These are phyloP conservation scores for Hetaerina titia DNA, from an alignment of 2,888 invertebrate genomes.

Conservation along the genomic window DNA sequence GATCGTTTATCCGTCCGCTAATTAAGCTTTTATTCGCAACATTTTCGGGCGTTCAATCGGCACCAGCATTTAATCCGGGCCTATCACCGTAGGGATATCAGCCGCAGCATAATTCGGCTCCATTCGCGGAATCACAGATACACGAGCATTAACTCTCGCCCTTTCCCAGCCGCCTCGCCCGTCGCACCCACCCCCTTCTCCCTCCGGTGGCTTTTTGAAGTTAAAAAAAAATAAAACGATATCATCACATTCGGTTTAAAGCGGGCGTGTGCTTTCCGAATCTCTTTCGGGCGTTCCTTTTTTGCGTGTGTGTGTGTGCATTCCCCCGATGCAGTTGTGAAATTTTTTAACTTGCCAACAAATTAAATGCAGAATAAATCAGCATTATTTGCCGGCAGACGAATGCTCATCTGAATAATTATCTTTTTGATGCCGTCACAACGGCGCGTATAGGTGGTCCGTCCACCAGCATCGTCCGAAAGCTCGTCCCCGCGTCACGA, in stretches of 20 bases:
- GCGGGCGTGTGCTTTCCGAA: too few species aligned
- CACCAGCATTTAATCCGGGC: neutral
- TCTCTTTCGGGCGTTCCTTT: neutral
- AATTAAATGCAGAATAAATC: neutral
- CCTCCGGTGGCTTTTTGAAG: neutral
- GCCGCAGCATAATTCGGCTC: constrained; percentile 7
- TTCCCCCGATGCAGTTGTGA: neutral
- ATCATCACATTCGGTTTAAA: neutral
- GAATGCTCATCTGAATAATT: neutral
- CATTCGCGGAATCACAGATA: neutral
- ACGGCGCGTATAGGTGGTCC: neutral
- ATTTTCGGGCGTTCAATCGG: neutral
- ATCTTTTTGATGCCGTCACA: neutral
- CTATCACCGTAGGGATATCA: neutral
- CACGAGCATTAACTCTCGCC: constrained; percentile 2
- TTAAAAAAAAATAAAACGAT: neutral
- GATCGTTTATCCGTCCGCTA: neutral
- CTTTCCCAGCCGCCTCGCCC: neutral
- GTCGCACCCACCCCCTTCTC: too few species aligned
- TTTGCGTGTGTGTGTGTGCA: neutral
- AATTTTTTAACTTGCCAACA: neutral
- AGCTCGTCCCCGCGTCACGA: neutral
- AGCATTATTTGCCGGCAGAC: neutral
- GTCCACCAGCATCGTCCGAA: neutral
- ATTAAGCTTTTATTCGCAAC: neutral